Evolutionary conservation across 1,140 invertebrate species (phyloP).

Genomic region (Micrasema longulum): DNA sequence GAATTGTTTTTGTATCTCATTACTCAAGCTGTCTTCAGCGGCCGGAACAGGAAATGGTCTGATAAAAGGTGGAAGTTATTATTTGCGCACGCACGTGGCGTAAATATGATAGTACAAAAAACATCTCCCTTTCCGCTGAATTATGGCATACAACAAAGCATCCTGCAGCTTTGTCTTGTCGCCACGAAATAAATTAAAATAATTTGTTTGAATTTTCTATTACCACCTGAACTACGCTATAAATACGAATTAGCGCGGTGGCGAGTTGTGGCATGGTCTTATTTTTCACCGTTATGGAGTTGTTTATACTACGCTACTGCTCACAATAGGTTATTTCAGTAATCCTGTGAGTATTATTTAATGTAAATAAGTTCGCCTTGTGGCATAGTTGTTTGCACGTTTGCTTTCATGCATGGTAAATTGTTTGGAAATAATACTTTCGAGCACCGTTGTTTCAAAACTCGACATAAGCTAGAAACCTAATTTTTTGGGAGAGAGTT

Average conservation of each 20-base stretch:
- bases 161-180: not conserved
- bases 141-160: not conserved
- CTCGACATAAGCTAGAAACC: too few relatives aligned
- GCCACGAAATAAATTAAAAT: not conserved
- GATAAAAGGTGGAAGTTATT: slow-evolving; percentile 47
- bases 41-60: slow-evolving; percentile 29
- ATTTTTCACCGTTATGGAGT: not conserved
- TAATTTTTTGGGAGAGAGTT: too few relatives aligned
- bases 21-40: slow-evolving; percentile 24
- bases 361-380: not conserved
- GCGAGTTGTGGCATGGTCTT: not conserved
- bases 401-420: not conserved
- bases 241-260: not conserved
- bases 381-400: not conserved
- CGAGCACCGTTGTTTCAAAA: too few relatives aligned
- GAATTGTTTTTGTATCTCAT: slow-evolving; percentile 36
- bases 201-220: slow-evolving; percentile 23
- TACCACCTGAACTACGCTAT: not conserved
- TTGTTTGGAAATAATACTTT: not conserved
- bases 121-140: not conserved
- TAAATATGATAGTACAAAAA: slow-evolving; percentile 11
- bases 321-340: too few relatives aligned
- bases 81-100: slow-evolving; percentile 33
- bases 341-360: not conserved
- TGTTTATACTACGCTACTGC: too few relatives aligned